Conservation (phyloP, 2,888 invertebrate species). For the Andrena flavipes region DNA sequence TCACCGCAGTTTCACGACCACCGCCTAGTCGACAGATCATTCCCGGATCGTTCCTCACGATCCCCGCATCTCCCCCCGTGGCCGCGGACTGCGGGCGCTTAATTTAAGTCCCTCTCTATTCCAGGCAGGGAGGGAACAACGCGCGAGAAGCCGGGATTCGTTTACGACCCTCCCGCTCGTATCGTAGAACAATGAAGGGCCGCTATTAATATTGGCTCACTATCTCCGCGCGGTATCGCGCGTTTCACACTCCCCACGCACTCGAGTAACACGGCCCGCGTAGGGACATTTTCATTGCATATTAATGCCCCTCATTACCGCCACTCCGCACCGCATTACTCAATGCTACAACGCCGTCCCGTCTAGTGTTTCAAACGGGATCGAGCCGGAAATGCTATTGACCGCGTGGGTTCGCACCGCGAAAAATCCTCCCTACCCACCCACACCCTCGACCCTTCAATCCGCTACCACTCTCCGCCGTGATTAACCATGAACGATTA, state of each 20-base stretch:
- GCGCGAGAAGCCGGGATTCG: constrained; percentile 46
- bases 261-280: constrained; percentile 80
- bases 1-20: neutral
- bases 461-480: neutral
- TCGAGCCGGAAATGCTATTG: constrained; percentile 73
- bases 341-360: constrained; percentile 78
- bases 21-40: constrained; percentile 28
- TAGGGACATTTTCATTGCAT: constrained; percentile 83
- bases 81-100: constrained; percentile 34
- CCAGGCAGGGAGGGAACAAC: constrained; percentile 15
- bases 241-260: constrained; percentile 80
- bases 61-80: constrained; percentile 14
- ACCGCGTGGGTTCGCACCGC: constrained; percentile 62
- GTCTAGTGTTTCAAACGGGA: constrained; percentile 82
- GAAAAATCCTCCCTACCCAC: constrained; percentile 55
- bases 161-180: constrained; percentile 58
- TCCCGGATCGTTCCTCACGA: constrained; percentile 40
- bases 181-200: constrained; percentile 77
- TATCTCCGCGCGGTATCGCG: constrained; percentile 80
- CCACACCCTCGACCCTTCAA: neutral
- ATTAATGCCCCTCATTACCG: constrained; percentile 82
- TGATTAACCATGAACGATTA: neutral
- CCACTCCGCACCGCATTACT: constrained; percentile 83
- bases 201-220: constrained; percentile 81
- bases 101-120: constrained; percentile 51